Evolutionary conservation across 2,113 vertebrate species (phyloP).

Genomic region (Pseudorectes ferrugineus): DNA sequence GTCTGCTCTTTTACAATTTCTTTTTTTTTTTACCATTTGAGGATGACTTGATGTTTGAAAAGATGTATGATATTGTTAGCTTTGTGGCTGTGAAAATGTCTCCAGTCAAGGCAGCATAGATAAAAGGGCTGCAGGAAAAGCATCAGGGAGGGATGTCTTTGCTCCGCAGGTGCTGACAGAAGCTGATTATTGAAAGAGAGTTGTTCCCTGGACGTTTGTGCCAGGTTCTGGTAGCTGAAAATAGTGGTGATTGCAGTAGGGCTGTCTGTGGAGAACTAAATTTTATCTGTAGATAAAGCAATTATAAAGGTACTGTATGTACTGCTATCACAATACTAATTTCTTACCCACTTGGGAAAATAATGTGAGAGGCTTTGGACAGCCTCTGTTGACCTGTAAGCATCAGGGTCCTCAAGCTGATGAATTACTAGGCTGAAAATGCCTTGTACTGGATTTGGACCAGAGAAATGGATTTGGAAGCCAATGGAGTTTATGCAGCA

Average conservation of each 20-base stretch:
- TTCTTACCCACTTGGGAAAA: not conserved
- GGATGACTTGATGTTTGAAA: not conserved
- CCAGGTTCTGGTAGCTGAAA: not conserved
- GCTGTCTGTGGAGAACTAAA: not conserved
- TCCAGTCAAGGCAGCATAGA: not conserved
- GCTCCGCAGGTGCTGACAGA: not conserved
- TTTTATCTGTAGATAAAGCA: not conserved
- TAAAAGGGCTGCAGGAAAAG: not conserved
- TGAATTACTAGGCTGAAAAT: not conserved
- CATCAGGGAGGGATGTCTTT: not conserved
- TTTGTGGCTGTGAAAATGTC: not conserved
- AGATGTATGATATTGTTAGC: not conserved
- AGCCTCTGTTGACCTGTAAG: not conserved
- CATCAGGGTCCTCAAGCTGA: not conserved
- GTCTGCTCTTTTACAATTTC: not conserved
- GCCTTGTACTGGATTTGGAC: not conserved
- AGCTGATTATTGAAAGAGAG: not conserved
- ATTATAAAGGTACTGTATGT: not conserved
- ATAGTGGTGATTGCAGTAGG: not conserved
- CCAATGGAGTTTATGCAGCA: not conserved
- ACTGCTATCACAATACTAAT: not conserved
- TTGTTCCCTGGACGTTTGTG: not conserved
- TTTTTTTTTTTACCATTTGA: not conserved
- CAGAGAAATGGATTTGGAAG: not conserved
- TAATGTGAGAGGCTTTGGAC: not conserved